Evolutionary conservation across 2,888 invertebrate species (phyloP), one percentile per base, ranked within the genome.

Genomic region (Drosophila longiperda): DNA sequence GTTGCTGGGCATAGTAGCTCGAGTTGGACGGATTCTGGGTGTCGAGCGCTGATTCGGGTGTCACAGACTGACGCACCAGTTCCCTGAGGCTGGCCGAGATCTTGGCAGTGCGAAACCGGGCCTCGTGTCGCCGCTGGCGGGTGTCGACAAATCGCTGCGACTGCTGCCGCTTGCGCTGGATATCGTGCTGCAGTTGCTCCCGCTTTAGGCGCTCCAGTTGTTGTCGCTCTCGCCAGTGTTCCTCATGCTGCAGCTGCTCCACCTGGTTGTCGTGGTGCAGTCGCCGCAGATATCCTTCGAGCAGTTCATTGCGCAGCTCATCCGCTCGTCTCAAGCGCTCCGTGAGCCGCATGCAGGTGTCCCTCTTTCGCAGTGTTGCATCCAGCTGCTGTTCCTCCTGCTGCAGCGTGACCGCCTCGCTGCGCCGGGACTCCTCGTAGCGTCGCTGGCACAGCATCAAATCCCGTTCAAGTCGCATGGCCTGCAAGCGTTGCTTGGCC

Each of bases 71-170:
- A 2, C 93, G 89, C 12, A 93, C 92, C 11, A 93, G 78, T 52
- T 93, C 93, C 26, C 93, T 83, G 32, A 93, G 81, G 70, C 92
- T 92, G 26, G 93, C 92, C 11, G 93, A 92, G 66, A 93, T 87
- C 78, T 92, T 92, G 15, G 93, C 93, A 17, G 90, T 91, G 63
- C 91, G 90, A n/a, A 87, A 90, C 8, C 90, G 88, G 2, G 91
- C 89, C 62, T 90, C 89, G 40, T 92, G 91, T 2, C 80, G 86
- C 7, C 87, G 86, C 48, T 90, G 91, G 4, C 91, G 90, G 6
- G 85, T 73, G 60, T 92, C 91, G 1, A 91, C 83, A 64, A 93
- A 93, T 26, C 89, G 89, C 45, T 92, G 91, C 0, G 91, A 89
- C 42, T 91, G 91, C 15, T 77, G 79, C 0, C 91, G 86, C 57